These are phyloP conservation scores for Perdita meconis DNA, from an alignment of 2,888 invertebrate species.

Conservation along the genomic window DNA sequence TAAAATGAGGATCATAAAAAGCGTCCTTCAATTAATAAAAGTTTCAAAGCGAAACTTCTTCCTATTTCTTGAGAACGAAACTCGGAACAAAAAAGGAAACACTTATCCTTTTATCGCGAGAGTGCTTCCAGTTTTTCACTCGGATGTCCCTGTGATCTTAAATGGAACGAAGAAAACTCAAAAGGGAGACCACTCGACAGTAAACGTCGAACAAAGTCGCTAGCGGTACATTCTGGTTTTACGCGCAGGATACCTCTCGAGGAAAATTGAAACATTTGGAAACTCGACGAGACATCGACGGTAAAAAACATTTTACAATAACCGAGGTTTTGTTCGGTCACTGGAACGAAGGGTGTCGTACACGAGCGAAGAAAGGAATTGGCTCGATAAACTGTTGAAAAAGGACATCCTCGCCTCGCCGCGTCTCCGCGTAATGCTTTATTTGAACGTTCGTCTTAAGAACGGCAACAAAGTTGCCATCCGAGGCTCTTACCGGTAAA, in stretches of 20 bases:
- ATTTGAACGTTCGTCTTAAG: background rate
- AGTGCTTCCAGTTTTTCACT: background rate
- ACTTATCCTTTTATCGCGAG: background rate
- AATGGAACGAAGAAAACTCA: background rate
- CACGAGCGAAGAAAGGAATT: background rate
- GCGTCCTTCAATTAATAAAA: too few relatives aligned
- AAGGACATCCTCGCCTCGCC: too few relatives aligned
- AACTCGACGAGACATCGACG: background rate
- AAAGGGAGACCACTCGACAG: background rate
- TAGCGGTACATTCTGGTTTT: conserved; percentile 10
- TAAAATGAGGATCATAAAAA: too few relatives aligned
- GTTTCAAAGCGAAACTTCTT: too few relatives aligned
- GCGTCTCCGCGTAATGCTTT: too few relatives aligned
- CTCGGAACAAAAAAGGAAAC: too few relatives aligned
- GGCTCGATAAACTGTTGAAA: background rate
- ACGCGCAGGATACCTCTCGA: conserved; percentile 7
- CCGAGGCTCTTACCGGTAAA: background rate
- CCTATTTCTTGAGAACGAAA: too few relatives aligned
- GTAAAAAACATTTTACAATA: conserved; percentile 7
- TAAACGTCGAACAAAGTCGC: conserved; percentile 6
- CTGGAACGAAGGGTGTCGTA: background rate
- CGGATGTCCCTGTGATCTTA: background rate
- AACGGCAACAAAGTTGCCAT: background rate
- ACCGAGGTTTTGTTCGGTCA: conserved; percentile 10
- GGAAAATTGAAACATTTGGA: conserved; percentile 17